Evolutionary conservation across 2,797 vertebrate species (phyloP).

Genomic region (Bradypus variegatus): DNA sequence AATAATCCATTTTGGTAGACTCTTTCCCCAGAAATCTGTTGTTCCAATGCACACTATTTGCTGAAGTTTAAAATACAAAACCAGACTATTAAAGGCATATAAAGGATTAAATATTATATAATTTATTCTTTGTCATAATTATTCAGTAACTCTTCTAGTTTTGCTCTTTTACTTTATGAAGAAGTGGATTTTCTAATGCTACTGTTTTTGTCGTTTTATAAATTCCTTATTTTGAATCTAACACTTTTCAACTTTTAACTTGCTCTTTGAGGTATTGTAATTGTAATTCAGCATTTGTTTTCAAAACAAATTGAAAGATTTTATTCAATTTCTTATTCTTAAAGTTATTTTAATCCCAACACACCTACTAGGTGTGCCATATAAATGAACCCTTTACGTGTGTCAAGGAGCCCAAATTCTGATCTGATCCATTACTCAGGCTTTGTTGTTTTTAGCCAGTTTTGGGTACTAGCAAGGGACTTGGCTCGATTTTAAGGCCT

Average conservation of each 20-base stretch:
- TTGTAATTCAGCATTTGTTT: constrained; percentile 4
- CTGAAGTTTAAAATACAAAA: constrained; percentile 4
- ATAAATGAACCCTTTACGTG: constrained; percentile 20
- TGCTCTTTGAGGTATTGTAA: background rate
- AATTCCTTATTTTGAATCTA: background rate
- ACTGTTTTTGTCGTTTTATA: background rate
- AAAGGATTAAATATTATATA: background rate
- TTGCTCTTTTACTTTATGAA: background rate
- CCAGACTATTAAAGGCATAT: background rate
- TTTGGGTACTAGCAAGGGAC: background rate
- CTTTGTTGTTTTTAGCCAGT: background rate
- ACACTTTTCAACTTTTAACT: background rate
- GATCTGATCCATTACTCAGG: background rate
- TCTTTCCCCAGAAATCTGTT: background rate
- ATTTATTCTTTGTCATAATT: background rate
- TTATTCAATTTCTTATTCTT: constrained; percentile 9
- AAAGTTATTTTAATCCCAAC: background rate
- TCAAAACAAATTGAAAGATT: background rate
- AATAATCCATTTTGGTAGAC: background rate
- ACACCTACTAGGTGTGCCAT: background rate
- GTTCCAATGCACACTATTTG: background rate
- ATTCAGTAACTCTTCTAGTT: background rate
- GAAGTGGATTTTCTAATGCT: background rate
- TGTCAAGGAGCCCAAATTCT: background rate
- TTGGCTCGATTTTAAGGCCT: background rate